Evolutionary conservation across 2,888 invertebrate species (phyloP).

Genomic region (Cyrtodaria siliqua): DNA sequence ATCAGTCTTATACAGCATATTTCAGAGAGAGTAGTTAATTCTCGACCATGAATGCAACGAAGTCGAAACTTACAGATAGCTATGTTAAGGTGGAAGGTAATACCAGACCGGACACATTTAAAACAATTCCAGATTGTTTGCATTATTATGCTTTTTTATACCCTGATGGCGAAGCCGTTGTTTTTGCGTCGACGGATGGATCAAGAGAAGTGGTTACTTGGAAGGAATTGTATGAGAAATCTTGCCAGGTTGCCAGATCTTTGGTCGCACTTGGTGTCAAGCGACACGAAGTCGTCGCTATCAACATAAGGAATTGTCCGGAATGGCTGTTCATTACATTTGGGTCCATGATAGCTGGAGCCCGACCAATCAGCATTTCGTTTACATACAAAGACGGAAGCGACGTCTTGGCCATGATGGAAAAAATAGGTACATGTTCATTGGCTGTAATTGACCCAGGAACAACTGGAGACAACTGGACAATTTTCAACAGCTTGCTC

Average conservation of each 20-base stretch:
- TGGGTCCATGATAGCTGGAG: conserved; percentile 38
- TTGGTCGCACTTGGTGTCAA: conserved; percentile 28
- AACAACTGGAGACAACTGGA: conserved; percentile 22
- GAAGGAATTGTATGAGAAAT: conserved; percentile 35
- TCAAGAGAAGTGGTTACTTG: conserved; percentile 26
- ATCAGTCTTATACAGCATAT: too few species aligned
- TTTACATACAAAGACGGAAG: conserved; percentile 54
- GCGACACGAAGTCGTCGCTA: conserved; percentile 29
- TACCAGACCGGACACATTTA: not conserved
- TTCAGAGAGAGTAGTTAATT: too few species aligned
- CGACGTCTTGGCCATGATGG: conserved; percentile 39
- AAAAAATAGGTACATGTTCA: conserved; percentile 26
- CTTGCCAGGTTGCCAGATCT: conserved; percentile 15
- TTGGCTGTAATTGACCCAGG: conserved; percentile 37
- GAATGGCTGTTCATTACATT: conserved; percentile 41
- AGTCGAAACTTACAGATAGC: conserved; percentile 5
- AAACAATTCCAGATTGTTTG: conserved; percentile 32
- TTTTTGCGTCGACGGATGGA: conserved; percentile 26
- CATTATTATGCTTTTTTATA: conserved; percentile 15
- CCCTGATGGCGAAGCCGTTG: conserved; percentile 29
- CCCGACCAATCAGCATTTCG: conserved; percentile 13
- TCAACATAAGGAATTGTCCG: conserved; percentile 39
- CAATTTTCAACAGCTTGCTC: conserved; percentile 18
- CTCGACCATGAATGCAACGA: too few species aligned
- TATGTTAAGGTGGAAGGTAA: not conserved